Evolutionary conservation across 2,888 invertebrate species (phyloP).

Genomic region (Acanthoscelides obtectus): DNA sequence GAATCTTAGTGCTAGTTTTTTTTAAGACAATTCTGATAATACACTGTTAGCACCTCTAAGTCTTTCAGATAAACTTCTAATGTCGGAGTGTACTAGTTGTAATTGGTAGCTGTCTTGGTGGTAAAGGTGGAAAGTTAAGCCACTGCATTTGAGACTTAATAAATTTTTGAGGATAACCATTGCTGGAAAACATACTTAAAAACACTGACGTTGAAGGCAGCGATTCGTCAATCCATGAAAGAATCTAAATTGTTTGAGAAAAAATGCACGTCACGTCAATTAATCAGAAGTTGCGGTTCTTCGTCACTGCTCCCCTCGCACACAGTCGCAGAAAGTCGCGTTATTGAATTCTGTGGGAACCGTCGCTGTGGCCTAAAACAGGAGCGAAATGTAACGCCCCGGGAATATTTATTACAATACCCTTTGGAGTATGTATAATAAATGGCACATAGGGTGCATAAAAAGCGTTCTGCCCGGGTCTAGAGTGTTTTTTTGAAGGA

Average conservation of each 20-base stretch:
- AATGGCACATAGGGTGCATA: constrained; percentile 3
- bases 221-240: no score
- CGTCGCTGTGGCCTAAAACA: background rate
- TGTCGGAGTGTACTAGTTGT: no score
- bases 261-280: background rate
- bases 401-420: constrained; percentile 3
- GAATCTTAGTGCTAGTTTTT: no score
- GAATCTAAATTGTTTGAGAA: background rate
- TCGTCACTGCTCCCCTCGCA: background rate
- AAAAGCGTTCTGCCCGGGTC: background rate
- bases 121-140: no score
- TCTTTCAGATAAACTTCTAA: no score
- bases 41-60: no score
- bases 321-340: background rate
- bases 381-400: background rate
- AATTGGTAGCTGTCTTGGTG: no score
- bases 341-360: background rate
- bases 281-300: background rate
- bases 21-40: no score
- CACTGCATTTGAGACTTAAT: no score
- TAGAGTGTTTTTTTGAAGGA: background rate
- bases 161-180: no score
- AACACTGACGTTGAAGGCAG: no score
- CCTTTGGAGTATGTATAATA: constrained; percentile 2
- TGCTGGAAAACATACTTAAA: no score